phyloP scores from a whole-genome alignment of 2,797 vertebrate species.

The Glyptemys insculpta region DNA sequence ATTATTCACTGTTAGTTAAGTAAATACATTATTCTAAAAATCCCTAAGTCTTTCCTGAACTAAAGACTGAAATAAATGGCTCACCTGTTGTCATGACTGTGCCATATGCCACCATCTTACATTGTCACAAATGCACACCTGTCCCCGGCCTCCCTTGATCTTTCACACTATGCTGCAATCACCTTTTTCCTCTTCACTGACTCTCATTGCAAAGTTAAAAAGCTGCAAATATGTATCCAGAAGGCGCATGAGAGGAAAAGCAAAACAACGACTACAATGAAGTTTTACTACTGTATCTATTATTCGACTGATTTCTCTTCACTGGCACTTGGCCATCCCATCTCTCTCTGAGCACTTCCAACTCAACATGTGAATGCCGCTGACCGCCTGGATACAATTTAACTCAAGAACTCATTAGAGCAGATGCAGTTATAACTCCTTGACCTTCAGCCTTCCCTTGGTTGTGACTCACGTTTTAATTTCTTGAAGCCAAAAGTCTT shows the following conservation, averaged over 20 bases:
- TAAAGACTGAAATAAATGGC: background rate
- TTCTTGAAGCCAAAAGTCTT: background rate
- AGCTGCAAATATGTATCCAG: background rate
- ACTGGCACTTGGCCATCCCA: background rate
- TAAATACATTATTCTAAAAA: accelerated
- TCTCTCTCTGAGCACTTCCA: background rate
- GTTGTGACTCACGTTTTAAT: background rate
- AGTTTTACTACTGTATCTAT: background rate
- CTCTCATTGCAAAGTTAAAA: background rate
- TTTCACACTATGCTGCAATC: accelerated
- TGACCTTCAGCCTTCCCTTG: background rate
- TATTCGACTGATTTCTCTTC: background rate
- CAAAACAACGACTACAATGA: accelerated
- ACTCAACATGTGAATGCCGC: accelerated
- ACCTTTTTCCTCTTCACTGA: background rate
- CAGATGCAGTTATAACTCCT: background rate
- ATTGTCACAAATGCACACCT: background rate
- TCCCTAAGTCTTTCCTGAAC: background rate
- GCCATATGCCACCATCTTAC: background rate
- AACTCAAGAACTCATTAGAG: background rate
- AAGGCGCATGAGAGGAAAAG: background rate
- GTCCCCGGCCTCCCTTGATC: background rate
- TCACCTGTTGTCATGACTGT: background rate
- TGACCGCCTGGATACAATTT: background rate
- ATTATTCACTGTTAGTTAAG: background rate